Evolutionary conservation across 2,113 vertebrate species (phyloP).

Genomic region (Bubalus kerabau): DNA sequence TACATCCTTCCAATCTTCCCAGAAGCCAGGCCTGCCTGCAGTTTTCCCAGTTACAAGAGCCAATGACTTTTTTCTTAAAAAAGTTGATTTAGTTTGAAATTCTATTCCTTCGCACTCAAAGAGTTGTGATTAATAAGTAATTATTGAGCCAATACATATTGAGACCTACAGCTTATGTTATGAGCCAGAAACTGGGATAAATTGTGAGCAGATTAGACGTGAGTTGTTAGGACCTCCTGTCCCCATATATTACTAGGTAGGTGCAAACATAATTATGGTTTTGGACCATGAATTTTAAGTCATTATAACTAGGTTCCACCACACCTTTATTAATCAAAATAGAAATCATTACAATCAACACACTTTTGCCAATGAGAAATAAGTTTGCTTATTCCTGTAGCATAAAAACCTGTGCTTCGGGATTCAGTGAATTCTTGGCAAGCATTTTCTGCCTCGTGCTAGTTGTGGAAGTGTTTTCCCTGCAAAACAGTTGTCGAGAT

Average conservation of each 20-base stretch:
- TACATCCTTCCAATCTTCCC: background rate
- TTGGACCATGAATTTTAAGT: background rate
- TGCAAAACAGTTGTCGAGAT: background rate
- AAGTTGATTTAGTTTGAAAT: background rate
- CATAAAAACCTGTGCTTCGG: background rate
- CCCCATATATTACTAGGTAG: background rate
- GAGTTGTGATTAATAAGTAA: slow-evolving; percentile 10
- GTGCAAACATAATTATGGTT: background rate
- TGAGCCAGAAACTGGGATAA: background rate
- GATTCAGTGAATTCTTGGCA: background rate
- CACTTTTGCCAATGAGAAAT: background rate
- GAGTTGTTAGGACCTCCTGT: background rate
- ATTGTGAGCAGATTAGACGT: background rate
- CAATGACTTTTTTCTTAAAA: background rate
- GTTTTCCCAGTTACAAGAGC: background rate
- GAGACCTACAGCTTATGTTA: background rate
- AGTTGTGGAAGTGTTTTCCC: background rate
- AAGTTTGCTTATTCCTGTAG: background rate
- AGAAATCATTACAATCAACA: background rate
- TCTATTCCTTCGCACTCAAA: background rate
- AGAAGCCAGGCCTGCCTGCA: background rate
- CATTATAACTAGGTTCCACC: background rate
- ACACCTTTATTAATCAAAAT: background rate
- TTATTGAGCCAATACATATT: background rate
- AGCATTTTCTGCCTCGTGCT: background rate